These are phyloP conservation scores for Hyperoplus lanceolatus DNA, from an alignment of 2,797 vertebrate species.

Conservation along the genomic window DNA sequence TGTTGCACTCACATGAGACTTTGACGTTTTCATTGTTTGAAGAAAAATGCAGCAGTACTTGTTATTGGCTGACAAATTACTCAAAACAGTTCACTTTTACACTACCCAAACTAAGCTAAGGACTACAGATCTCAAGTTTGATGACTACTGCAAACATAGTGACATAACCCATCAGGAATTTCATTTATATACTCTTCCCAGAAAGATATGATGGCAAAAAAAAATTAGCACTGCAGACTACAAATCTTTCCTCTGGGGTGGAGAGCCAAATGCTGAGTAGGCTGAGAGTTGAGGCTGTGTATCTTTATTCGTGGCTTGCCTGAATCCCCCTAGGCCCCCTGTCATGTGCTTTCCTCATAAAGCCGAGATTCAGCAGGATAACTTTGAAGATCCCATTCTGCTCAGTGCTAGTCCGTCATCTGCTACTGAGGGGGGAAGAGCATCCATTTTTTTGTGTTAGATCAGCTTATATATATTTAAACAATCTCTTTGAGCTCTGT, in stretches of 20 bases:
- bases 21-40: constrained; percentile 3
- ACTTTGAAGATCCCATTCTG: constrained; percentile 14
- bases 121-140: not conserved
- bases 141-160: not conserved
- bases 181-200: not conserved
- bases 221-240: not conserved
- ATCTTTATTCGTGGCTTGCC: constrained; percentile 54
- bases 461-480: not conserved
- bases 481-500: not conserved
- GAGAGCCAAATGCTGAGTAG: constrained; percentile 15
- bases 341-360: constrained; percentile 45
- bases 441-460: not conserved
- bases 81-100: constrained; percentile 1
- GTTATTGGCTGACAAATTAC: not conserved
- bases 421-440: not conserved
- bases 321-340: constrained; percentile 26
- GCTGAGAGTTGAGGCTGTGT: constrained; percentile 15
- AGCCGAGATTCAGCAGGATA: constrained; percentile 40
- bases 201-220: not conserved
- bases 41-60: not conserved
- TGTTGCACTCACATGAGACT: constrained; percentile 2
- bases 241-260: not conserved
- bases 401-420: not conserved
- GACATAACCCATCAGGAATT: not conserved
- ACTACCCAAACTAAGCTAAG: not conserved